Evolutionary conservation across 2,888 invertebrate species (phyloP), one percentile per base, ranked within the genome.

Genomic region (Diloba caeruleocephala): DNA sequence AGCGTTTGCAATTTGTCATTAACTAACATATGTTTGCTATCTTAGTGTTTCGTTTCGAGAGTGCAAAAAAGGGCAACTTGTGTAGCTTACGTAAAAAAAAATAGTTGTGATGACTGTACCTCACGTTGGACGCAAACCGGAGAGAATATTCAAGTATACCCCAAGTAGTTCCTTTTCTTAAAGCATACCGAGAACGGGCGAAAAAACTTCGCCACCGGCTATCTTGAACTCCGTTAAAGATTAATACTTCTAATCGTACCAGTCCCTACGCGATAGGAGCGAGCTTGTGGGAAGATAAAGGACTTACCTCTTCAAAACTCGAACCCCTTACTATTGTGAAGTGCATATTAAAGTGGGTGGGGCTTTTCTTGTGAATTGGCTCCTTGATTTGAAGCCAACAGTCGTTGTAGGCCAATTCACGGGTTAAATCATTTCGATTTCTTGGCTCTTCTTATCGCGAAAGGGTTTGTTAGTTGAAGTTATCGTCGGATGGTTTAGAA

Each of bases 281-380:
- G 81, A 78, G 82, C 75, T 88, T 87, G 89, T 79, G 90, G 90
- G 78, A 77, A 89, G 90, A 91, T 90, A 90, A 90, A 89, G 87
- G 87, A 84, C 85, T 85, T 84, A 87, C 84, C 87, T 87, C 90
- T 87, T 87, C 83, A 89, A 85, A 90, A 89, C 89, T 89, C 84
- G 74, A 83, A 82, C 87, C 87, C 69, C 81, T 85, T 73, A 80
- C 87, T 82, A 90, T 90, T 90, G 91, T 88, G 84, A 85, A 87
- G 85, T 89, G 90, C 90, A 90, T 92, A 90, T 90, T 90, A 89
- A 90, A 88, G 80, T 81, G 83, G 74, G 76, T 67, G 78, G 74
- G 74, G 85, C 78, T 78, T 83, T 87, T 83, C 88, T 88, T 87
- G 81, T 79, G 76, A 84, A 84, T 82, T 81, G 80, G 74, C 77